These are phyloP conservation scores for Hermetia illucens DNA, from an alignment of 1,140 invertebrate genomes.

Conservation along the genomic window DNA sequence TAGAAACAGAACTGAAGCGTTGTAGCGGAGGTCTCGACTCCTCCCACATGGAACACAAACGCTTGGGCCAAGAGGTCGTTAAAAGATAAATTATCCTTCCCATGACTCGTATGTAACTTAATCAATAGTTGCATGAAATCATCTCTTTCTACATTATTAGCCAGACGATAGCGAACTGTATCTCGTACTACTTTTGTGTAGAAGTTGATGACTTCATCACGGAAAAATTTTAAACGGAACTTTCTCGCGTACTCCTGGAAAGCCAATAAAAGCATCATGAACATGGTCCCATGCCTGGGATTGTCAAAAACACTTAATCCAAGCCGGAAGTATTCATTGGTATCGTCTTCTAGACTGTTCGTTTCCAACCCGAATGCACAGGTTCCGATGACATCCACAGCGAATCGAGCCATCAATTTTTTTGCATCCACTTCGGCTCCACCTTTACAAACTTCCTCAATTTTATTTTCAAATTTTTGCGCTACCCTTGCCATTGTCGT, in stretches of 20 bases:
- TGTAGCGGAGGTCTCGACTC: slow-evolving; percentile 36
- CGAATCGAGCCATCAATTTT: slow-evolving; percentile 21
- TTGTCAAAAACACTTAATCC: no score
- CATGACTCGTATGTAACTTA: no score
- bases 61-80: slow-evolving; percentile 19
- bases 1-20: slow-evolving; percentile 26
- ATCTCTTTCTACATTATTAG: slow-evolving; percentile 23
- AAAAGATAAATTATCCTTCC: background rate
- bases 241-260: background rate
- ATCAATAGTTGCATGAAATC: slow-evolving; percentile 33
- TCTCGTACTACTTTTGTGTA: slow-evolving; percentile 23
- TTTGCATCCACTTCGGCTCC: slow-evolving; percentile 16
- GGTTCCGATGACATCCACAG: slow-evolving; percentile 26
- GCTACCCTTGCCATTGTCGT: slow-evolving; percentile 30
- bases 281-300: no score
- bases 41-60: slow-evolving; percentile 28
- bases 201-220: slow-evolving; percentile 9
- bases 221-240: slow-evolving; percentile 7
- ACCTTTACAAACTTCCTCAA: slow-evolving; percentile 1
- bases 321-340: slow-evolving; percentile 31
- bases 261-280: no score
- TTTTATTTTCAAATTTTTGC: slow-evolving; percentile 17
- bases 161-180: slow-evolving; percentile 28
- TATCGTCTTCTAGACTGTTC: slow-evolving; percentile 23
- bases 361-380: slow-evolving; percentile 23